Evolutionary conservation across 64 coral and sea anemone species (phyloP).

Genomic region (Montipora cactus): DNA sequence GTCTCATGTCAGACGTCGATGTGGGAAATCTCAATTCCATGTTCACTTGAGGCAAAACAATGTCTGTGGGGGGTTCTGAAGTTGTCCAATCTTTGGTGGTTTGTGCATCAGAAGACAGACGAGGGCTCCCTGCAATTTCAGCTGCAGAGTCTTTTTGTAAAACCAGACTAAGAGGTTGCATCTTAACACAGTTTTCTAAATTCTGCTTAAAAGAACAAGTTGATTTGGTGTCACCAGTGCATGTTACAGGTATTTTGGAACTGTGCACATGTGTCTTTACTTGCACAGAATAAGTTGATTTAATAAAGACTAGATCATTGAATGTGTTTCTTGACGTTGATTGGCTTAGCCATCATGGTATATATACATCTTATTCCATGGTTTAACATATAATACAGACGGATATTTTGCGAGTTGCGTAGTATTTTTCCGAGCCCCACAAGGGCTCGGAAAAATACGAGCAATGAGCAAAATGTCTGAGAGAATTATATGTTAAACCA

Average conservation of each 20-base stretch:
- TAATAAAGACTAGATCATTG: too few species aligned
- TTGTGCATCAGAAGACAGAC: too few species aligned
- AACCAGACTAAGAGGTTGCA: too few species aligned
- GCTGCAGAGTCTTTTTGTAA: neutral
- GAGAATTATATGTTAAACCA: too few species aligned
- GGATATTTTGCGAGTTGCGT: too few species aligned
- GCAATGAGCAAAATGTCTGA: too few species aligned
- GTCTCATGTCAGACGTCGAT: neutral
- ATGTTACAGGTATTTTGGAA: neutral
- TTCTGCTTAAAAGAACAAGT: neutral
- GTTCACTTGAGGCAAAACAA: neutral
- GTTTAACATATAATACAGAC: too few species aligned
- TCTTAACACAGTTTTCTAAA: neutral
- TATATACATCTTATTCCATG: too few species aligned
- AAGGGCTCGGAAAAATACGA: too few species aligned
- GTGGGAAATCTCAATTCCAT: neutral
- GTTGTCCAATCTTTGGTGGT: neutral
- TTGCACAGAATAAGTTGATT: neutral
- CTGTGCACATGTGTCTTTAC: neutral
- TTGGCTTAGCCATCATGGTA: too few species aligned
- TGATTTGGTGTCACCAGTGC: neutral
- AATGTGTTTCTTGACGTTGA: too few species aligned
- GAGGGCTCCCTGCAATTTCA: neutral
- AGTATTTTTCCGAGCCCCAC: too few species aligned
- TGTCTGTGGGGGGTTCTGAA: neutral